A percentile compares a stretch with the other conserved stretches of the same genome.
phyloP scores from a whole-genome alignment of 2,888 invertebrate species.

The Mimachlamys varia region DNA sequence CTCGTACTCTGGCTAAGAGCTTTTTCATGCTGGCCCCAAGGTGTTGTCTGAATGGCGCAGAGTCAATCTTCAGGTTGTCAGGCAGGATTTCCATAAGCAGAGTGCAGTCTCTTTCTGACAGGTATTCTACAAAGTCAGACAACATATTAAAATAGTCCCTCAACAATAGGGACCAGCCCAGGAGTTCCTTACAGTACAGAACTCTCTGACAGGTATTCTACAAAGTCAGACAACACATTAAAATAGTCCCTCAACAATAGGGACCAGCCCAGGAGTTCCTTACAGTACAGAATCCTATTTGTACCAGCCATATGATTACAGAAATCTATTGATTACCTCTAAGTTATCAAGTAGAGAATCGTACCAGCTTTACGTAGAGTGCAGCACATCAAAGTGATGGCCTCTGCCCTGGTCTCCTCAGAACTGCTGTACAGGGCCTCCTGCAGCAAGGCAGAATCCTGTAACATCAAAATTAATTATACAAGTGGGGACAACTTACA shows the following conservation, averaged over 20 bases:
- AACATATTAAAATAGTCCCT: too few relatives aligned
- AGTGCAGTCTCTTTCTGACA: conserved; percentile 65
- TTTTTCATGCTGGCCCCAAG: conserved; percentile 72
- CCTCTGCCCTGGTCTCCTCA: conserved; percentile 73
- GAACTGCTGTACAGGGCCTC: conserved; percentile 69
- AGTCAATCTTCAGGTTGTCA: conserved; percentile 78
- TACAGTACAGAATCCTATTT: too few relatives aligned
- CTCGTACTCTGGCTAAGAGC: conserved; percentile 74
- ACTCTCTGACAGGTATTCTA: conserved; percentile 54
- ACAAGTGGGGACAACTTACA: background rate
- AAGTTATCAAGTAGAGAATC: too few relatives aligned
- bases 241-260: too few relatives aligned
- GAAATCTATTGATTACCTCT: too few relatives aligned
- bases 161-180: too few relatives aligned
- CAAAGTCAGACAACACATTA: background rate
- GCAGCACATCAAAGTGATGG: conserved; percentile 73
- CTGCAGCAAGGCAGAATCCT: conserved; percentile 59
- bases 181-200: too few relatives aligned
- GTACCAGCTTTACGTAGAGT: conserved; percentile 77
- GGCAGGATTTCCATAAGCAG: conserved; percentile 72
- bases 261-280: too few relatives aligned
- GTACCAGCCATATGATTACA: too few relatives aligned
- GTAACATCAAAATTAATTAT: background rate
- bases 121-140: conserved; percentile 36
- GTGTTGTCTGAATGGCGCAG: conserved; percentile 79